Evolutionary conservation across 92 coral and sea anemone species (phyloP), one percentile per base, ranked within the genome.

Genomic region (Chrysogorgia sp.): DNA sequence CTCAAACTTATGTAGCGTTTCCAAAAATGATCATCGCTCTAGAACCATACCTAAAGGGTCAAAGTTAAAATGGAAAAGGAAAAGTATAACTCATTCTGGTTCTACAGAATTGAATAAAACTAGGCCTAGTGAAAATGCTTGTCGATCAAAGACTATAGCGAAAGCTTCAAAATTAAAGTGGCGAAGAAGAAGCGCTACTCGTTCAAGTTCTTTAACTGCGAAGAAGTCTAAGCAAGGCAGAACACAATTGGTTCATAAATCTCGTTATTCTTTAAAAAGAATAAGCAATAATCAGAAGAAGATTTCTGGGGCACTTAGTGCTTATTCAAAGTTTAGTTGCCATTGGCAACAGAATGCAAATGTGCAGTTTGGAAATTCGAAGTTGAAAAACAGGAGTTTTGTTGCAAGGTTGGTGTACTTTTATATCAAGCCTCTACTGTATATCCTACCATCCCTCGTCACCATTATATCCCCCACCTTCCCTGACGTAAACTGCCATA

Each of bases 21-120:
- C 67, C 32, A 61, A 61, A 61, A 61, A 34, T 29, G 21, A 3
- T 12, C 40, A 1, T 12, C 25, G 23, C 10, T 9, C 62, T 17
- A 0, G 15, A 30, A 13, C 79, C 33, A 17, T 72, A 14, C 22
- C 65, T 34, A 72, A 72, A 55, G 49, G 65, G 34, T 58, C 65
- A 3, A 72, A 72, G 23, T 72, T 72, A 34, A 72, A 53, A 56
- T 72, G 79, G 79, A 53, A 65, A 35, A 58, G 79, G 0, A 72
- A 53, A 26, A 72, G 79, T 52, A 24, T 41, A 12, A 53, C 34
- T 34, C 49, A 37, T 1, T 14, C 76, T 14, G 13, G 9, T 69
- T 28, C 59, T 24, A 17, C 43, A 23, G 13, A 34, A 3, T 28
- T 28, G 26, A 69, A 37, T 13, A 69, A 45, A n/a, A 15, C 10